Evolutionary conservation across 1,140 invertebrate species (phyloP).

Genomic region (Neodiprion pinetum): DNA sequence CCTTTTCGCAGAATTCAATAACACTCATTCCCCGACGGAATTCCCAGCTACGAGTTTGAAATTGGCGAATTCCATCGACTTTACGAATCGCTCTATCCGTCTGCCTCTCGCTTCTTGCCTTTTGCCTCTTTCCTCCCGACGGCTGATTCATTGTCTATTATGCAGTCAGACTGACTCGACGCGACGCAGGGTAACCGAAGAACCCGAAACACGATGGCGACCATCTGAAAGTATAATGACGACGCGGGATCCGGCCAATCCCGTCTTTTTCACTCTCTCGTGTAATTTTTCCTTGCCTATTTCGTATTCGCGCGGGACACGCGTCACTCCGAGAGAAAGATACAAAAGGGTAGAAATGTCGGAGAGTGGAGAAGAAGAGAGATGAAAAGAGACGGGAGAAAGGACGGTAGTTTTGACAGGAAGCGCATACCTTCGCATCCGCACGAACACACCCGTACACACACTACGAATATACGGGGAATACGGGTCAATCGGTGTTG

Average conservation of each 20-base stretch:
- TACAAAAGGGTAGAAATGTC: constrained; percentile 8
- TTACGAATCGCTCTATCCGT: no score
- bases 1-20: no score
- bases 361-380: neutral
- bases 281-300: neutral
- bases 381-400: constrained; percentile 7
- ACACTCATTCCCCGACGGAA: no score
- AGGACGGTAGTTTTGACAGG: constrained; percentile 9
- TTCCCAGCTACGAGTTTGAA: no score
- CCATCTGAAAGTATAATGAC: neutral
- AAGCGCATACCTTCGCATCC: constrained; percentile 3
- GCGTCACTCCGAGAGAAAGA: neutral
- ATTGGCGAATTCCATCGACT: no score
- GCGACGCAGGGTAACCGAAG: neutral
- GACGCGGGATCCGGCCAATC: neutral
- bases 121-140: no score
- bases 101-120: no score
- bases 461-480: neutral
- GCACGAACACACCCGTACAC: neutral
- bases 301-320: neutral
- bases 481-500: neutral
- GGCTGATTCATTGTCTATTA: neutral
- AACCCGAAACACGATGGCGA: neutral
- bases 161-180: neutral
- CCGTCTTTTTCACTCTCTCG: neutral